Percentiles rank a stretch among this genome's conserved stretches.
phyloP scores from a whole-genome alignment of 2,113 vertebrate species.

The Puntigrus tetrazona region DNA sequence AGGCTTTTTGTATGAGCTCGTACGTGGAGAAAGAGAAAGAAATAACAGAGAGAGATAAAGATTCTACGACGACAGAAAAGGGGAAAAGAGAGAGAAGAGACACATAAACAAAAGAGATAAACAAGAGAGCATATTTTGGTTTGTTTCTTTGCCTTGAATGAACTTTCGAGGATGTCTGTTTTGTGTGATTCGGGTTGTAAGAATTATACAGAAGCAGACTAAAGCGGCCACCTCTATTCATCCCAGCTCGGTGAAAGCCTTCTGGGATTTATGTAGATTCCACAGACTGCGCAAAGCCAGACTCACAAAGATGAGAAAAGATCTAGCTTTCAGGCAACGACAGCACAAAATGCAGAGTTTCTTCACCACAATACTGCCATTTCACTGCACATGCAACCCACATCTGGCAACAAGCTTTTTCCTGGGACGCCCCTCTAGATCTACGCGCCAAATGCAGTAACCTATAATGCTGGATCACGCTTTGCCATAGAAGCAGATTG shows the following conservation, averaged over 20 bases:
- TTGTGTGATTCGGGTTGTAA: slow-evolving; percentile 9
- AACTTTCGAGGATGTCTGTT: slow-evolving; percentile 12
- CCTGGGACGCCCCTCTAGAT: neutral
- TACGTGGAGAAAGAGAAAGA: neutral
- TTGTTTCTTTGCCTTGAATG: slow-evolving; percentile 14
- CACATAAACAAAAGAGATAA: slow-evolving; percentile 8
- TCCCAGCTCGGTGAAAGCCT: neutral
- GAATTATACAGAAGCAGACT: slow-evolving; percentile 27
- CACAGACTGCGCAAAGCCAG: slow-evolving; percentile 1
- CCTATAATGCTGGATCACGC: neutral
- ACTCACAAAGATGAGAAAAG: slow-evolving; percentile 22
- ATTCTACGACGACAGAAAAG: neutral
- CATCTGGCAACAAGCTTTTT: slow-evolving; percentile 4
- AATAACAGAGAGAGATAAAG: neutral
- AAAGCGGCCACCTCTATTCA: neutral
- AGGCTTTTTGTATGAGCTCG: slow-evolving; percentile 9
- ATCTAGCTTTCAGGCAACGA: neutral
- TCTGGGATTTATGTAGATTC: slow-evolving; percentile 31
- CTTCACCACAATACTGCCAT: slow-evolving; percentile 1
- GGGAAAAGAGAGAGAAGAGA: neutral
- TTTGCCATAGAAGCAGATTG: neutral
- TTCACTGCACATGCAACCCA: slow-evolving; percentile 11
- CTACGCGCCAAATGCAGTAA: neutral
- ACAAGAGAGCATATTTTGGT: neutral
- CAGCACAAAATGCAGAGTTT: neutral